Conservation (phyloP, 2,888 invertebrate species). For the Ormyrus labotus region DNA sequence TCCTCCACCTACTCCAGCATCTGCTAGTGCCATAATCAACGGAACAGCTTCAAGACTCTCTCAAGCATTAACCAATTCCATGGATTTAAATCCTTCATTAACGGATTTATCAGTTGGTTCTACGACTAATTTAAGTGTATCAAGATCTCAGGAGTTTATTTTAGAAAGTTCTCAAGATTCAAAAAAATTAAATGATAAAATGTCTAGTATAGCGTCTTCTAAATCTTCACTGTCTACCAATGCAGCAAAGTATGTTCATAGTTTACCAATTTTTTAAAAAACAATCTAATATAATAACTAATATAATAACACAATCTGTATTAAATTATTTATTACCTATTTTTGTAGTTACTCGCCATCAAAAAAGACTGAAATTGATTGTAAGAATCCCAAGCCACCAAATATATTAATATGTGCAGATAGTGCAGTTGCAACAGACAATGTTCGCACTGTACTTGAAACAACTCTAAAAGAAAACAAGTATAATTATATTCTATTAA, state of each 20-base stretch:
- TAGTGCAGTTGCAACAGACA: constrained; percentile 84
- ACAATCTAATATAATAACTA: constrained; percentile 30
- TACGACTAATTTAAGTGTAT: constrained; percentile 57
- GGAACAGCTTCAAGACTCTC: constrained; percentile 58
- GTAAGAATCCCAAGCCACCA: constrained; percentile 82
- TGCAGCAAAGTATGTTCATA: constrained; percentile 34
- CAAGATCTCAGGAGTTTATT: constrained; percentile 59
- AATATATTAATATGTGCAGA: constrained; percentile 90
- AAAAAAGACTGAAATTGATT: constrained; percentile 72
- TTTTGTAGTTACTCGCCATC: constrained; percentile 63
- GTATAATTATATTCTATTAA: constrained; percentile 74
- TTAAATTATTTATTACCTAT: constrained; percentile 19
- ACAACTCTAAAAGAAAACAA: constrained; percentile 84
- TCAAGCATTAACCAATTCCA: constrained; percentile 58
- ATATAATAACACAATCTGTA: constrained; percentile 14
- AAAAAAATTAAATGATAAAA: constrained; percentile 17
- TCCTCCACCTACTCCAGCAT: constrained; percentile 68
- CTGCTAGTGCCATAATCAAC: constrained; percentile 58
- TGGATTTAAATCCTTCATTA: constrained; percentile 58
- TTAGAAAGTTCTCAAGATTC: constrained; percentile 57
- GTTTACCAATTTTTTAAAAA: background rate
- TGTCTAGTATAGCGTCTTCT: constrained; percentile 40
- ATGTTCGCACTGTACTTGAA: constrained; percentile 83
- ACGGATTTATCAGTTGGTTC: constrained; percentile 59
- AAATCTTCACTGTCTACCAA: constrained; percentile 42